Percentiles rank a stretch among this genome's conserved stretches.
phyloP scores from a whole-genome alignment of 1,140 invertebrate species.

The Drosophila bifasciata region DNA sequence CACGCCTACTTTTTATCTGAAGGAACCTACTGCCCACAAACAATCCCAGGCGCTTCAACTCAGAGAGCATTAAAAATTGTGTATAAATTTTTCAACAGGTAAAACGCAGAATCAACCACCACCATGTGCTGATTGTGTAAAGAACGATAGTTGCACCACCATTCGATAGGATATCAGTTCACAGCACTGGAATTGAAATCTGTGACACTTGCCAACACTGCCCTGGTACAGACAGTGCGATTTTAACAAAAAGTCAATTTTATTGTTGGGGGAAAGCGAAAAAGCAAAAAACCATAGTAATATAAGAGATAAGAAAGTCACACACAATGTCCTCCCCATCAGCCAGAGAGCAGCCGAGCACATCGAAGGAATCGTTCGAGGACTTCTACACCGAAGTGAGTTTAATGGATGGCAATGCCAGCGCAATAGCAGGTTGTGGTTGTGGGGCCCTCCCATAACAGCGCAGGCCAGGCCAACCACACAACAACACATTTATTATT shows the following conservation, averaged over 20 bases:
- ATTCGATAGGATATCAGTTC: too few species aligned
- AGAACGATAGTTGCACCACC: neutral
- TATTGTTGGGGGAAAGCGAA: constrained; percentile 8
- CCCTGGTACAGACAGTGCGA: constrained; percentile 20
- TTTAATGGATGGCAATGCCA: constrained; percentile 30
- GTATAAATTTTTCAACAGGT: too few species aligned
- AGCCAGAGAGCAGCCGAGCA: constrained; percentile 61
- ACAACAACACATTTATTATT: constrained; percentile 18
- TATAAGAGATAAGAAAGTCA: constrained; percentile 23
- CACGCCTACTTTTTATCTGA: neutral
- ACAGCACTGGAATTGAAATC: neutral
- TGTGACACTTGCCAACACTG: constrained; percentile 1
- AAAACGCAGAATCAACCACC: too few species aligned
- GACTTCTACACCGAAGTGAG: constrained; percentile 84
- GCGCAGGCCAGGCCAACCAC: constrained; percentile 12
- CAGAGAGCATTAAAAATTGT: constrained; percentile 15
- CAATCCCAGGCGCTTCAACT: constrained; percentile 9
- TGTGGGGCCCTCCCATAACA: constrained; percentile 23
- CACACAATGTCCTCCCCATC: constrained; percentile 63
- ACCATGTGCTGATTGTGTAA: neutral
- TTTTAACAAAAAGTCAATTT: constrained; percentile 31
- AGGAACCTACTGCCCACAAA: neutral
- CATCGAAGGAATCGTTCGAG: constrained; percentile 80
- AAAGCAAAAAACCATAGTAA: constrained; percentile 11
- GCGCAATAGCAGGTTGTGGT: constrained; percentile 15